Evolutionary conservation across 2,797 vertebrate genomes (phyloP).

Genomic region (Sebastes flavidus): DNA sequence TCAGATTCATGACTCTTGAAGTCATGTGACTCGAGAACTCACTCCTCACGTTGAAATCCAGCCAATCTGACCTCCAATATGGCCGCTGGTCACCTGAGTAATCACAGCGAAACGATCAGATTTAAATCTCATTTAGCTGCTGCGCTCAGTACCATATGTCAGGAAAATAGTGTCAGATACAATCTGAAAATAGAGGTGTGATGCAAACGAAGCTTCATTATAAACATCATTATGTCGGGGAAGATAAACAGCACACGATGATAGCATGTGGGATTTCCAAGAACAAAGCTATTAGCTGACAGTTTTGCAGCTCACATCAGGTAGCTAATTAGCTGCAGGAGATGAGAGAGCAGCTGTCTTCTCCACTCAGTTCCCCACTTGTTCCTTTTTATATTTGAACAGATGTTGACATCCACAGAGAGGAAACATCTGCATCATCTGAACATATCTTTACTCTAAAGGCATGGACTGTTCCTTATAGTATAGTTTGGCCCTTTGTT

Average conservation of each 20-base stretch:
- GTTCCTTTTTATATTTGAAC: not conserved
- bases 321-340: not conserved
- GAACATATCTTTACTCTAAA: not conserved
- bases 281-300: conserved; percentile 16
- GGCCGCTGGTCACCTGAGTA: not conserved
- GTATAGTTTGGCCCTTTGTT: not conserved
- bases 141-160: not conserved
- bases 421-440: not conserved
- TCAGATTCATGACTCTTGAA: too few species aligned
- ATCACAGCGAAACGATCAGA: too few species aligned
- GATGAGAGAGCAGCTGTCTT: not conserved
- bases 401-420: not conserved
- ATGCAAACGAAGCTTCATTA: not conserved
- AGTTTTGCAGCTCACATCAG: not conserved
- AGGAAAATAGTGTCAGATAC: not conserved
- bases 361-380: not conserved
- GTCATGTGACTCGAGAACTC: not conserved
- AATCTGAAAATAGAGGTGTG: not conserved
- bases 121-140: not conserved
- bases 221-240: not conserved
- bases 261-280: conserved; percentile 13
- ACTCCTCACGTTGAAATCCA: not conserved
- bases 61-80: not conserved
- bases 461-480: not conserved
- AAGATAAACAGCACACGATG: not conserved